phyloP scores from a whole-genome alignment of 2,797 vertebrate species.

The Anguilla marmorata region DNA sequence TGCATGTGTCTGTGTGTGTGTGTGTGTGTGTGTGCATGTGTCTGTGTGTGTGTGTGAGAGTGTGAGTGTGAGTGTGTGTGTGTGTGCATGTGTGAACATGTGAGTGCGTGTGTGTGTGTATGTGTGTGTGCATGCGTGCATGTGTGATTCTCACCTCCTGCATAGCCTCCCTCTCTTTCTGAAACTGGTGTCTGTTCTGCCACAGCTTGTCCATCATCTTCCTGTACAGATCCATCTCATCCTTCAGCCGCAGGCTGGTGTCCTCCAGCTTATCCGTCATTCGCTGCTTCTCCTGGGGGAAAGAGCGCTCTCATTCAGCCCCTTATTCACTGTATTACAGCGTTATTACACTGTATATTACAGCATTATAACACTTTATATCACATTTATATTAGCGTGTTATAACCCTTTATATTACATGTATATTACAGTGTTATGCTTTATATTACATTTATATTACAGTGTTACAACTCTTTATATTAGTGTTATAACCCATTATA shows the following conservation, averaged over 20 bases:
- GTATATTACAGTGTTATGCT: too few relatives aligned
- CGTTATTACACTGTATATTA: neutral
- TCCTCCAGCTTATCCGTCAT: slow-evolving; percentile 95
- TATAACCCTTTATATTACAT: too few relatives aligned
- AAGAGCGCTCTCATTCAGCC: neutral
- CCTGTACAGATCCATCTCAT: slow-evolving; percentile 96
- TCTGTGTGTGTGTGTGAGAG: too few relatives aligned
- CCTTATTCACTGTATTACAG: neutral
- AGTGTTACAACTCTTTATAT: neutral
- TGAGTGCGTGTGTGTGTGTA: neutral
- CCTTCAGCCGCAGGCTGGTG: slow-evolving; percentile 90
- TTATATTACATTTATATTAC: neutral
- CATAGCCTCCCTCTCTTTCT: slow-evolving; percentile 91
- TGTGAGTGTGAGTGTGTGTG: neutral
- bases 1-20: neutral
- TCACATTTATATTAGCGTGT: too few relatives aligned
- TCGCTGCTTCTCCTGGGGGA: slow-evolving; percentile 85
- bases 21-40: neutral
- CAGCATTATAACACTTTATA: neutral
- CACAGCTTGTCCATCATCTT: slow-evolving; percentile 97
- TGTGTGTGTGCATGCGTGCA: neutral
- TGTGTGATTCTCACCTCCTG: slow-evolving; percentile 71
- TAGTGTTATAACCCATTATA: neutral
- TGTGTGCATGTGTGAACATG: neutral
- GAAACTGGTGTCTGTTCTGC: slow-evolving; percentile 89